A percentile compares a stretch with the other conserved stretches of the same genome.
Evolutionary conservation across 2,888 invertebrate genomes (phyloP).

Genomic region (Ectemnius continuus): DNA sequence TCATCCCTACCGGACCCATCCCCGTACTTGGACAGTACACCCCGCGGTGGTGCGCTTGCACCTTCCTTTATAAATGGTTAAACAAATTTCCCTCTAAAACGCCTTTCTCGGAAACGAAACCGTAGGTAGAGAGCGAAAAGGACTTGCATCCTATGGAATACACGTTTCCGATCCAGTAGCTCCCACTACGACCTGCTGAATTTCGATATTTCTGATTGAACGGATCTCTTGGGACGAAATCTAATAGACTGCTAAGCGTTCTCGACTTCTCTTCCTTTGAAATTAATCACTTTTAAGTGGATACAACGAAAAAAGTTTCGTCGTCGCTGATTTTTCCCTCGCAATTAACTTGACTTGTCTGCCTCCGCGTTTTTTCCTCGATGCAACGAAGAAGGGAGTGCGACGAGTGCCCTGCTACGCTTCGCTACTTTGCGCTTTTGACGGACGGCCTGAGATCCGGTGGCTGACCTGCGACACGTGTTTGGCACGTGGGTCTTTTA

Average conservation of each 20-base stretch:
- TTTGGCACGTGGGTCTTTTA: slow-evolving; percentile 64
- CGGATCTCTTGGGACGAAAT: background rate
- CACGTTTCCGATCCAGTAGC: background rate
- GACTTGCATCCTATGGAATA: slow-evolving; percentile 13
- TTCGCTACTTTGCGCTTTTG: slow-evolving; percentile 28
- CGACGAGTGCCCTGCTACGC: background rate
- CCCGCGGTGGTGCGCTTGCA: slow-evolving; percentile 61
- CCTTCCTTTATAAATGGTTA: slow-evolving; percentile 70
- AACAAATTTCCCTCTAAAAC: slow-evolving; percentile 73
- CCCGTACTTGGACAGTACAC: slow-evolving; percentile 59
- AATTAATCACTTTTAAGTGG: background rate
- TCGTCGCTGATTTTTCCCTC: slow-evolving; percentile 12
- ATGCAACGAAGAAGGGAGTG: background rate
- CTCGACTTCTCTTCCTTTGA: background rate
- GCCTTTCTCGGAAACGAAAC: slow-evolving; percentile 64
- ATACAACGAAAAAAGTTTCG: background rate
- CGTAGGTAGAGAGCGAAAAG: slow-evolving; percentile 3
- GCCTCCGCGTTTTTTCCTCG: background rate
- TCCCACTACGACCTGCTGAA: background rate
- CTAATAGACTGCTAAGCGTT: no score
- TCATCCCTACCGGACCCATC: slow-evolving; percentile 53
- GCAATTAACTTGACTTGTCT: background rate
- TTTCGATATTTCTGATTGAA: background rate
- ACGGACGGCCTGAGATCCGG: slow-evolving; percentile 43
- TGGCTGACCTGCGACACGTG: slow-evolving; percentile 67